These are phyloP conservation scores for Pseudomyrmex dendroicus DNA, from an alignment of 1,140 invertebrate species.

Conservation along the genomic window DNA sequence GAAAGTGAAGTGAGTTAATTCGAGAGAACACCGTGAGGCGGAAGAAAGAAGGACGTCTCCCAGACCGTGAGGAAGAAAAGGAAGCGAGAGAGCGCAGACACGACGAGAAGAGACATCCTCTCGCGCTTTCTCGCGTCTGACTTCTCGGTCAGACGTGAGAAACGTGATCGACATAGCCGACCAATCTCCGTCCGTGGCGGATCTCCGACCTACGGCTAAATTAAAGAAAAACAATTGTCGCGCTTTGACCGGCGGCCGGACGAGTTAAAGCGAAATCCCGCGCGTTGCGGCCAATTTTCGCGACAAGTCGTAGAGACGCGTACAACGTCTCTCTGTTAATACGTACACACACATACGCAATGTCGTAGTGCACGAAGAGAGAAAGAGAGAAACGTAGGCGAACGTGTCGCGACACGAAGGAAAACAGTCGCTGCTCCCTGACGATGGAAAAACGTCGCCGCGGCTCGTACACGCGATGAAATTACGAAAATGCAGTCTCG, in stretches of 20 bases:
- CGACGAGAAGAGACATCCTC: not conserved
- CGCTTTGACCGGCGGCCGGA: not conserved
- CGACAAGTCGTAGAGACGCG: not conserved
- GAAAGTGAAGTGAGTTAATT: constrained; percentile 49
- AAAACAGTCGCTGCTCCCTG: constrained; percentile 5
- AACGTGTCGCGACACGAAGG: constrained; percentile 20
- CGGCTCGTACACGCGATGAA: constrained; percentile 31
- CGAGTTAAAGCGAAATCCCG: constrained; percentile 5
- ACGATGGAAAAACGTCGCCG: constrained; percentile 31
- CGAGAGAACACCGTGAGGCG: constrained; percentile 16
- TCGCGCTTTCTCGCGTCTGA: constrained; percentile 8
- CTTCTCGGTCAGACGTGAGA: constrained; percentile 37
- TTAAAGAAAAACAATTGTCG: constrained; percentile 74
- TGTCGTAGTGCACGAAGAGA: not conserved
- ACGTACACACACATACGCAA: not conserved
- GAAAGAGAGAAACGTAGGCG: not conserved
- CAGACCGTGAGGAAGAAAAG: not conserved
- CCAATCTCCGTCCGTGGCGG: constrained; percentile 47
- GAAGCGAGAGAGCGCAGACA: not conserved
- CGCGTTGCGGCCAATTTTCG: constrained; percentile 11
- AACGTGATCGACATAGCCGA: constrained; percentile 65
- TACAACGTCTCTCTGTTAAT: not conserved
- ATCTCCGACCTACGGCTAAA: constrained; percentile 51
- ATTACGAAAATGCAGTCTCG: constrained; percentile 27
- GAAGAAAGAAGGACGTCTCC: constrained; percentile 26